Percentiles rank a stretch among this genome's conserved stretches.
phyloP scores from a whole-genome alignment of 2,888 invertebrate genomes.

The Ormyrus thymus region DNA sequence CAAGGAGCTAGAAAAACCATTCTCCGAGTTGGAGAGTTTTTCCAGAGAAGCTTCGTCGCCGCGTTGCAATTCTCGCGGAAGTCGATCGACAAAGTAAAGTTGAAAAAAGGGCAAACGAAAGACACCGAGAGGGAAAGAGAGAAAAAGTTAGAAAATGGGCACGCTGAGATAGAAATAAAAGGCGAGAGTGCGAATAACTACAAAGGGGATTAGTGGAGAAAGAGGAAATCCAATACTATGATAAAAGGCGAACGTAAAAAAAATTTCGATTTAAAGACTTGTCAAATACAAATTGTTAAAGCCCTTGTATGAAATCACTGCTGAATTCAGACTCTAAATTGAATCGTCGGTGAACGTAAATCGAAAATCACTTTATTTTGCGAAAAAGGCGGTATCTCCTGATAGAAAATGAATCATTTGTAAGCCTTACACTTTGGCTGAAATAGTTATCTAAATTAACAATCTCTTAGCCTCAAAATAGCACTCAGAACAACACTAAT shows the following conservation, averaged over 20 bases:
- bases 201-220: constrained; percentile 9
- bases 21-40: constrained; percentile 46
- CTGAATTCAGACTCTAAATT: no score
- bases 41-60: constrained; percentile 28
- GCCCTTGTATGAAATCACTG: no score
- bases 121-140: constrained; percentile 4
- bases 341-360: no score
- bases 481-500: no score
- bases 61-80: constrained; percentile 40
- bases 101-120: constrained; percentile 24
- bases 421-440: no score
- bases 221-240: background rate
- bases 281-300: constrained; percentile 2
- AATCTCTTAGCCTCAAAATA: no score
- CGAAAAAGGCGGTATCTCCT: no score
- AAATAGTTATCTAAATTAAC: no score
- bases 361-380: no score
- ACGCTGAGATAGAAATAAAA: constrained; percentile 26
- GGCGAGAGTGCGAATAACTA: background rate
- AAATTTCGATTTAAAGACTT: background rate
- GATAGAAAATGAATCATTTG: no score
- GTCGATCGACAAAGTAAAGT: constrained; percentile 45
- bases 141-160: constrained; percentile 28
- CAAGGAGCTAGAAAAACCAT: constrained; percentile 42
- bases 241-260: constrained; percentile 2